Conservation (phyloP, 2,797 vertebrate species). For the Erethizon dorsatum region DNA sequence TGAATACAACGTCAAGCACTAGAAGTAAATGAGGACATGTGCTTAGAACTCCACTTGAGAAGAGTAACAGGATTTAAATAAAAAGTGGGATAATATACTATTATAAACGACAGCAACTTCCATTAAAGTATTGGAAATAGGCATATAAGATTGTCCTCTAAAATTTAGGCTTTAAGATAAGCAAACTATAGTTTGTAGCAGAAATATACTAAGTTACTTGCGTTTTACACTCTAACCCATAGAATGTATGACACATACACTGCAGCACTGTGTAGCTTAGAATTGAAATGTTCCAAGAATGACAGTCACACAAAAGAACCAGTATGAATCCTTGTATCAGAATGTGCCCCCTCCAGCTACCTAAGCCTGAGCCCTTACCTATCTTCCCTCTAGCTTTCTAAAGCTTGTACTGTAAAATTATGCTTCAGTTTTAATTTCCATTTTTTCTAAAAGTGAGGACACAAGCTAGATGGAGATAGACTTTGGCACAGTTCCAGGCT, state of each 20-base stretch:
- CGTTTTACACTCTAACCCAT: not conserved
- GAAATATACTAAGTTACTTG: not conserved
- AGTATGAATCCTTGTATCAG: not conserved
- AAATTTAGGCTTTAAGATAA: slow-evolving; percentile 56
- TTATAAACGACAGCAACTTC: not conserved
- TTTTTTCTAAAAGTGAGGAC: not conserved
- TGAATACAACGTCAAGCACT: slow-evolving; percentile 50
- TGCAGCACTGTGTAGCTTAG: not conserved
- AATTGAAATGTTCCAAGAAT: not conserved
- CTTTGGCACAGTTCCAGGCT: not conserved
- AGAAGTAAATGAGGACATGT: slow-evolving; percentile 57
- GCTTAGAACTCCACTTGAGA: slow-evolving; percentile 49
- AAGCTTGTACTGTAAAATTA: not conserved
- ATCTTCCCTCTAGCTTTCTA: not conserved
- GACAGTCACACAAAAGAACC: not conserved
- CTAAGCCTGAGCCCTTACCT: not conserved
- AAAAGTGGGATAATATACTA: not conserved
- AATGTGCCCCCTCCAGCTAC: not conserved
- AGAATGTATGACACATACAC: not conserved
- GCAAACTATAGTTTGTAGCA: not conserved
- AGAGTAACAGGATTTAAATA: slow-evolving; percentile 45
- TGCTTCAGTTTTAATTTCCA: not conserved
- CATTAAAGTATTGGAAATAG: slow-evolving; percentile 42
- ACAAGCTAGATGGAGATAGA: not conserved
- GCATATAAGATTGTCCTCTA: not conserved